These are phyloP conservation scores for Entelurus aequoreus DNA, from an alignment of 2,113 vertebrate genomes.

Conservation along the genomic window DNA sequence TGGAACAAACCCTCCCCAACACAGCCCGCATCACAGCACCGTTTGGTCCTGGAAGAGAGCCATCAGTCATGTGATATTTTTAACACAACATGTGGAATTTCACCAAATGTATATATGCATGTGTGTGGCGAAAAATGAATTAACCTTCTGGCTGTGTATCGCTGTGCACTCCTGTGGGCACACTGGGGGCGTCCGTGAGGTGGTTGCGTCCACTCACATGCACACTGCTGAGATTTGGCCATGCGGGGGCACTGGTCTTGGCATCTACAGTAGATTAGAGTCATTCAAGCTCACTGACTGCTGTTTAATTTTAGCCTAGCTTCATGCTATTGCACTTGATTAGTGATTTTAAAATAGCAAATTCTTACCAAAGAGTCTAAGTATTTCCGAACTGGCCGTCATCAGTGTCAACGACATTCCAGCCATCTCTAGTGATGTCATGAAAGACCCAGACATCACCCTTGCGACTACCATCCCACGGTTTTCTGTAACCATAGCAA, in stretches of 20 bases:
- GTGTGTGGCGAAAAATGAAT: not conserved
- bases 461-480: slow-evolving; percentile 71
- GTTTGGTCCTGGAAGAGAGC: slow-evolving; percentile 54
- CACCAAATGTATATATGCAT: not conserved
- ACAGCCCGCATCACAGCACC: slow-evolving; percentile 33
- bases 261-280: slow-evolving; percentile 68
- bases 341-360: not conserved
- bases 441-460: slow-evolving; percentile 84
- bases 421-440: slow-evolving; percentile 93
- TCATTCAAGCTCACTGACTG: not conserved
- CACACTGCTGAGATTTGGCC: slow-evolving; percentile 73
- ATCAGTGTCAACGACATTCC: slow-evolving; percentile 87
- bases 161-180: slow-evolving; percentile 1
- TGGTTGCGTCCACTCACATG: slow-evolving; percentile 56
- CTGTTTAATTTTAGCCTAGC: not conserved
- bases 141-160: slow-evolving; percentile 32
- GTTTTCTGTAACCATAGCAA: slow-evolving; percentile 66
- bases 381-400: slow-evolving; percentile 69
- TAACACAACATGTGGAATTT: not conserved
- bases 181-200: slow-evolving; percentile 46
- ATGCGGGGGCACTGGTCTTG: slow-evolving; percentile 78
- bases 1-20: slow-evolving; percentile 73
- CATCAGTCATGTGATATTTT: not conserved
- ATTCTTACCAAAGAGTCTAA: slow-evolving; percentile 81
- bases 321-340: not conserved